Conservation (phyloP, 2,888 invertebrate genomes). For the Andrena flavipes region DNA sequence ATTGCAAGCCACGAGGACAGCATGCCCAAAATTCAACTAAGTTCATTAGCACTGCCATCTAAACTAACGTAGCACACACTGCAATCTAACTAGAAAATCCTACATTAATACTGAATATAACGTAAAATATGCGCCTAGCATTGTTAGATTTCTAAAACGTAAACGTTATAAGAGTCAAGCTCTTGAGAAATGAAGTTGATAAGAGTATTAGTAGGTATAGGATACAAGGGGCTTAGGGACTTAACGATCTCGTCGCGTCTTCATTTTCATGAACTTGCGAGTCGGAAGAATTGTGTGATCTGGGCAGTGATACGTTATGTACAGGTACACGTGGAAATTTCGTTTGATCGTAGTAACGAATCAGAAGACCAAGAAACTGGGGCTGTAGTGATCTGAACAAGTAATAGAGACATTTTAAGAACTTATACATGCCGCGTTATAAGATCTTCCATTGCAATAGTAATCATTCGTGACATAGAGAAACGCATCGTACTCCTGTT, state of each 20-base stretch:
- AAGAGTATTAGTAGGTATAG: constrained; percentile 26
- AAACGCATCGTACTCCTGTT: neutral
- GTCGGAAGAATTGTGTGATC: constrained; percentile 40
- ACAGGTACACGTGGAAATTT: constrained; percentile 64
- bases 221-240: constrained; percentile 56
- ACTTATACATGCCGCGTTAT: neutral
- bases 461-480: neutral
- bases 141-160: neutral
- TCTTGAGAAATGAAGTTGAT: neutral
- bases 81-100: neutral
- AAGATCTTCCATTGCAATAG: constrained; percentile 23
- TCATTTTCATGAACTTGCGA: constrained; percentile 62
- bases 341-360: constrained; percentile 86
- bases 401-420: constrained; percentile 49
- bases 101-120: neutral
- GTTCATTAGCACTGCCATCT: neutral
- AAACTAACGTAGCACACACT: neutral
- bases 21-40: constrained; percentile 5
- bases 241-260: constrained; percentile 74
- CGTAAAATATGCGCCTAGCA: neutral
- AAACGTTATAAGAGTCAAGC: neutral
- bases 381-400: constrained; percentile 88
- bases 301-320: constrained; percentile 45
- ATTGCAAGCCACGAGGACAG: neutral
- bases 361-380: constrained; percentile 87